Evolutionary conservation across 1,140 invertebrate genomes (phyloP).

Genomic region (Glomeris maerens): DNA sequence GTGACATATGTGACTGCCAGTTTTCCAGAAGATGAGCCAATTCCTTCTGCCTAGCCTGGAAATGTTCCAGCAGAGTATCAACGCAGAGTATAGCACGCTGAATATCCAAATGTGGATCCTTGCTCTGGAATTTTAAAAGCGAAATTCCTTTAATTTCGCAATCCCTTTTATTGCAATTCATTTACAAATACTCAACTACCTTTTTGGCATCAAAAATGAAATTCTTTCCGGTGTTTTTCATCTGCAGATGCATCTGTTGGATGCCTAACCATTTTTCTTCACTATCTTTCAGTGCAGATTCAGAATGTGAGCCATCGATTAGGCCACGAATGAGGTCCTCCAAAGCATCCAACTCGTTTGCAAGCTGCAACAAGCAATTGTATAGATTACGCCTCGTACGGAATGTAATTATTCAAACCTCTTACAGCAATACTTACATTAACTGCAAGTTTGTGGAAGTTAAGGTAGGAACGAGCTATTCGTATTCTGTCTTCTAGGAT

Average conservation of each 20-base stretch:
- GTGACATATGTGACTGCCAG: constrained; percentile 44
- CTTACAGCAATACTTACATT: constrained; percentile 27
- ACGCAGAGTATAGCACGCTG: constrained; percentile 50
- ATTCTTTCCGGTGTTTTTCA: constrained; percentile 45
- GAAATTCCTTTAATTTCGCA: no score
- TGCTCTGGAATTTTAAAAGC: constrained; percentile 37
- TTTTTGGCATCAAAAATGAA: constrained; percentile 50
- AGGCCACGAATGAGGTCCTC: constrained; percentile 30
- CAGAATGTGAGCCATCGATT: not conserved
- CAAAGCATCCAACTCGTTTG: constrained; percentile 48
- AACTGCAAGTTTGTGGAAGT: constrained; percentile 54
- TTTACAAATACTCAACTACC: constrained; percentile 30
- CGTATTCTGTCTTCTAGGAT: constrained; percentile 45
- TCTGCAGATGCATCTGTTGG: constrained; percentile 41
- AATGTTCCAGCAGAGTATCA: constrained; percentile 51
- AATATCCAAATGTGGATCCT: constrained; percentile 57
- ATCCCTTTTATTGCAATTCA: not conserved
- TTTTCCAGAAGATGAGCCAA: constrained; percentile 51
- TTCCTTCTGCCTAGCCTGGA: constrained; percentile 47
- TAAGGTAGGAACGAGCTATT: constrained; percentile 46
- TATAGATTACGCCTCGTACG: no score
- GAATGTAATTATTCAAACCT: not conserved
- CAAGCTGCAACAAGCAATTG: constrained; percentile 31
- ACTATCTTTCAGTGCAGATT: constrained; percentile 9
- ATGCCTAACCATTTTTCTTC: constrained; percentile 48